Base-by-base conservation (phyloP, 2,797 vertebrate genomes). In the Chloroceryle inda region DNA sequence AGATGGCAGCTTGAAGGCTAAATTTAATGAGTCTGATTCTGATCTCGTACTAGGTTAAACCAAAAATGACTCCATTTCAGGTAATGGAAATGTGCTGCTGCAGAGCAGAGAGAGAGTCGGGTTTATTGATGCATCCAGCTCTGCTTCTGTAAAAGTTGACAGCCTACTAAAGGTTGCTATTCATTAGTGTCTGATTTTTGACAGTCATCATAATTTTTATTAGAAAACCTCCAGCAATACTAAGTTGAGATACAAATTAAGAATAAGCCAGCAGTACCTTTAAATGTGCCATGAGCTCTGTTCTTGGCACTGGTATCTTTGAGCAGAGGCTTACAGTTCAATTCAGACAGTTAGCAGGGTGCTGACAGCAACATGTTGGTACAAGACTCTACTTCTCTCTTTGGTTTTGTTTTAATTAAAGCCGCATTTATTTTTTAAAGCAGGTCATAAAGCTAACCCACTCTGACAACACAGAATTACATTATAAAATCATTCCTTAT, bases 351-450 rank as follows among this genome's bases (percentile, higher is more conserved):
- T 94, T 96, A 97, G 96, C 95, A 96, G 96, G 95, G 95, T 95
- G 96, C 97, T 97, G 96, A 96, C 97, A 97, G 96, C 92, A 96
- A 97, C 97, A 89, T 97, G 97, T 97, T 96, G 92, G 93, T 97
- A 97, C 97, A 97, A 95, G 97, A 97, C 94, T 66, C n/a, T 40
- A 89, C 94, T 96, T 88, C 93, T 96, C 95, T 94, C 86, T 83
- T 95, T 88, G 66, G 94, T 97, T 97, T 97, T 97, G 96, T 97
- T 97, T 97, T 97, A 97, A 97, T 97, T 97, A 97, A 97, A 97
- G 91, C 80, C 4, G 83, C 97, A 96, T 94, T 96, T 96, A 95
- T 95, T 95, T 96, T 97, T 97, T 91, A 96, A 92, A 96, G 94
- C 94, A 95, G 96, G 96, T 97, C 95, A 94, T 95, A 96, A 96